These are phyloP conservation scores for Scolopax rusticola DNA, from an alignment of 2,797 vertebrate genomes.

Conservation along the genomic window DNA sequence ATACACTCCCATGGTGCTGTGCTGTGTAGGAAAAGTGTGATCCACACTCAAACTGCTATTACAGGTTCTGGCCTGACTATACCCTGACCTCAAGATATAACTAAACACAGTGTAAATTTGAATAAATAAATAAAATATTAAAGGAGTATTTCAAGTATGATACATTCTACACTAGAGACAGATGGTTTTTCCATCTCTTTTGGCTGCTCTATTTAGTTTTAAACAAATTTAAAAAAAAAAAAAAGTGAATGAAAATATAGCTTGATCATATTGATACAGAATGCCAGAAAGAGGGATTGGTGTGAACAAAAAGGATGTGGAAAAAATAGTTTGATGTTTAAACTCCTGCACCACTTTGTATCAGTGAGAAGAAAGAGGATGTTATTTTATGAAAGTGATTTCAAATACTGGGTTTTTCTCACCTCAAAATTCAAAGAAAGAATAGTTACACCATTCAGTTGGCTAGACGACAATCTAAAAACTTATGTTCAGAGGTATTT, in stretches of 20 bases:
- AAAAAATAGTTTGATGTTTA: neutral
- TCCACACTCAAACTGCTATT: neutral
- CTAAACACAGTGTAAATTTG: neutral
- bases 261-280: neutral
- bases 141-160: neutral
- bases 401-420: neutral
- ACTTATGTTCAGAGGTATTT: neutral
- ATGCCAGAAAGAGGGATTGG: neutral
- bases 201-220: neutral
- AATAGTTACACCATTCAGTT: neutral
- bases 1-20: neutral
- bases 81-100: neutral
- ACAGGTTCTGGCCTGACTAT: neutral
- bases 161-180: neutral
- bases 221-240: neutral
- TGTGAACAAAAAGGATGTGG: neutral
- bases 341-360: neutral
- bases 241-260: neutral
- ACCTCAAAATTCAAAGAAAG: neutral
- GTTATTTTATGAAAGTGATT: neutral
- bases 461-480: neutral
- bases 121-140: neutral
- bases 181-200: rapidly evolving
- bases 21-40: neutral
- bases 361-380: neutral